Percentiles rank a stretch among this genome's conserved stretches.
phyloP scores from a whole-genome alignment of 2,797 vertebrate species.

The Antennarius maculatus region DNA sequence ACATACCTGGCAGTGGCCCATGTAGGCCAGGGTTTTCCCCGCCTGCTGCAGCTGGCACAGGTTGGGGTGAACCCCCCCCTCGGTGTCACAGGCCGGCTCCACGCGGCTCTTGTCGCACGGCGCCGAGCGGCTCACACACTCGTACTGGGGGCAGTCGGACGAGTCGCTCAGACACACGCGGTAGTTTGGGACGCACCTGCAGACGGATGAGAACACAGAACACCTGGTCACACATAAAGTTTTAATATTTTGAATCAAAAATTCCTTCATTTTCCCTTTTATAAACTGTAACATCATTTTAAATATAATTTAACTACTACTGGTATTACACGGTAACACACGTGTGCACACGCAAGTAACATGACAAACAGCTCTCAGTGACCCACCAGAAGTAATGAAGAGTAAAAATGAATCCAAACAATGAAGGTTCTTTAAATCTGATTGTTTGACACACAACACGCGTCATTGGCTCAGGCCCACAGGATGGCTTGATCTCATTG shows the following conservation, averaged over 20 bases:
- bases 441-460: too few species aligned
- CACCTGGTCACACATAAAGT: too few species aligned
- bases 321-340: background rate
- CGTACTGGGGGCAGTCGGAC: slow-evolving; percentile 87
- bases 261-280: too few species aligned
- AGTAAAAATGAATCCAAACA: too few species aligned
- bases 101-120: slow-evolving; percentile 85
- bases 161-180: slow-evolving; percentile 92
- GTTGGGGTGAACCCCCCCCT: slow-evolving; percentile 87
- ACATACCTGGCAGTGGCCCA: slow-evolving; percentile 93
- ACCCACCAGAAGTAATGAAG: too few species aligned
- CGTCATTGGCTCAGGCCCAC: too few species aligned
- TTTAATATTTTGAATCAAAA: too few species aligned
- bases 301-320: too few species aligned
- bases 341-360: background rate
- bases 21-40: slow-evolving; percentile 91
- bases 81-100: slow-evolving; percentile 92
- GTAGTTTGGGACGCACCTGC: slow-evolving; percentile 89
- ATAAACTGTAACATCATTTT: too few species aligned
- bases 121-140: slow-evolving; percentile 87
- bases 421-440: too few species aligned
- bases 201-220: background rate
- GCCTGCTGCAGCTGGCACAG: slow-evolving; percentile 90
- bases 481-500: too few species aligned
- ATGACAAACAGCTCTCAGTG: background rate